phyloP scores from a whole-genome alignment of 2,888 invertebrate genomes.

The Lamellibrachia columna region DNA sequence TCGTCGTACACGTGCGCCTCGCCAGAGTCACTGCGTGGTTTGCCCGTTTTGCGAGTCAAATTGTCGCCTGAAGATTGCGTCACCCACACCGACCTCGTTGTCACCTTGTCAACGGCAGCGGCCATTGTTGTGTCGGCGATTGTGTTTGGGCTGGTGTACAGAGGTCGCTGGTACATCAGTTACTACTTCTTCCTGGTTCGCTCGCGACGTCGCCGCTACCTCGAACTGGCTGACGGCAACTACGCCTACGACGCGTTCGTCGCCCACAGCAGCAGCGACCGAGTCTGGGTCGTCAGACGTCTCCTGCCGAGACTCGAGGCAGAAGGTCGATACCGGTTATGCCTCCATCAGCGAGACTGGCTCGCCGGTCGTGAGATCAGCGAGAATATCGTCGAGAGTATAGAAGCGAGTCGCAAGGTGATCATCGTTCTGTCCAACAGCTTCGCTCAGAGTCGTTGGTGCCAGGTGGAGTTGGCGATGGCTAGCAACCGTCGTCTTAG shows the following conservation, averaged over 20 bases:
- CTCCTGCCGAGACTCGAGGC: background rate
- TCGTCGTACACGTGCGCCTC: too few species aligned
- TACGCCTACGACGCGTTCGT: slow-evolving; percentile 17
- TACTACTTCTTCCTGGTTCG: slow-evolving; percentile 17
- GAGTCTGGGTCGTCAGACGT: slow-evolving; percentile 3
- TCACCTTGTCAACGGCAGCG: too few species aligned
- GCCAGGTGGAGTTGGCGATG: slow-evolving; percentile 17
- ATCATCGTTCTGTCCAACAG: slow-evolving; percentile 13
- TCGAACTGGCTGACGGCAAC: background rate
- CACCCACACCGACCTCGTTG: too few species aligned
- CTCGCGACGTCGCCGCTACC: background rate
- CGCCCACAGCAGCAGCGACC: slow-evolving; percentile 17
- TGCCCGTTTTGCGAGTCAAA: too few species aligned
- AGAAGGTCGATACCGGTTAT: background rate
- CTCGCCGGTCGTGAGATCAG: slow-evolving; percentile 13
- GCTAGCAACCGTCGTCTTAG: slow-evolving; percentile 14
- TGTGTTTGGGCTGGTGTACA: too few species aligned
- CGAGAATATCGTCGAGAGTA: slow-evolving; percentile 25
- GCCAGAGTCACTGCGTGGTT: too few species aligned
- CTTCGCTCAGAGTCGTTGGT: background rate
- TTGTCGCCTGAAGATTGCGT: too few species aligned
- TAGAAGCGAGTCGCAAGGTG: background rate
- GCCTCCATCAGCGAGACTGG: slow-evolving; percentile 17
- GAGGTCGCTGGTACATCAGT: slow-evolving; percentile 17
- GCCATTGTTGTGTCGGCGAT: too few species aligned